phyloP scores from a whole-genome alignment of 2,797 vertebrate genomes.

The Chloroceryle inda region DNA sequence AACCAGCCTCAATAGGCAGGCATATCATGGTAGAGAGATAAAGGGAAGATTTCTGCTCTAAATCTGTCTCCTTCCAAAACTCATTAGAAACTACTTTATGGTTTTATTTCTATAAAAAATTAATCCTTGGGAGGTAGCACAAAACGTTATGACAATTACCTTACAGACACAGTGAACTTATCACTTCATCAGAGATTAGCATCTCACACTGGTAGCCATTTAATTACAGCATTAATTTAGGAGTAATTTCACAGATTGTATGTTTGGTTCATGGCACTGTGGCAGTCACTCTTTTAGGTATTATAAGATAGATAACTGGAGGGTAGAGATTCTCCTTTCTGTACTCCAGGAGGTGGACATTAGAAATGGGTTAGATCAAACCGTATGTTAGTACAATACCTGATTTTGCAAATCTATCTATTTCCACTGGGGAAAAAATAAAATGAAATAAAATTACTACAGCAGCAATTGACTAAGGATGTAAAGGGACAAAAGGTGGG shows the following conservation, averaged over 20 bases:
- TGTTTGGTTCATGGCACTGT: background rate
- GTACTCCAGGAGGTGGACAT: background rate
- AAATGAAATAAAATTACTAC: background rate
- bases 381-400: background rate
- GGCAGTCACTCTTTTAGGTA: background rate
- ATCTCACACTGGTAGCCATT: background rate
- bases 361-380: background rate
- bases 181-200: background rate
- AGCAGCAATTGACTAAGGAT: background rate
- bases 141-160: background rate
- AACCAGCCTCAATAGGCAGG: background rate
- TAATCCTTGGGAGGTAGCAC: background rate
- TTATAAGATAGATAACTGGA: fast-evolving
- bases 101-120: background rate
- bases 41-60: background rate
- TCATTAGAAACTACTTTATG: background rate
- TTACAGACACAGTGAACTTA: background rate
- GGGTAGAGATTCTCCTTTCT: background rate
- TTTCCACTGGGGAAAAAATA: background rate
- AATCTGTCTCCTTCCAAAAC: background rate
- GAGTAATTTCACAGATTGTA: background rate
- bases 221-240: background rate
- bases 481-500: background rate
- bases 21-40: background rate
- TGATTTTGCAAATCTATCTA: background rate